Conservation (phyloP, 2,888 invertebrate species). For the Hirtodrosophila histrioides region DNA sequence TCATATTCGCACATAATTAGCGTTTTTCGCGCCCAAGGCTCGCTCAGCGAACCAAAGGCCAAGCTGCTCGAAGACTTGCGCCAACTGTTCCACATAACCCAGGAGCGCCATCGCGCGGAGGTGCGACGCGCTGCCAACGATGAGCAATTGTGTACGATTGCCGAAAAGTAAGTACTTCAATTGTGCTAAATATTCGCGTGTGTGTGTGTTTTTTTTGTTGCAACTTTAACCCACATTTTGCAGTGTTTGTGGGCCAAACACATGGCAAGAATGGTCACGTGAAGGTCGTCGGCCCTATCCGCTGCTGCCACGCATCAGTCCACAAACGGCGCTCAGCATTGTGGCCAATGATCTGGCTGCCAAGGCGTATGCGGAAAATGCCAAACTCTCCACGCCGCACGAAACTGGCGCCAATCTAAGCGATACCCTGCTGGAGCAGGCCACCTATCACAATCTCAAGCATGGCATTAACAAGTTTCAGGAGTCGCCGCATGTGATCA, state of each 20-base stretch:
- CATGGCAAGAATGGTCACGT: constrained; percentile 91
- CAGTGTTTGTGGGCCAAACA: constrained; percentile 88
- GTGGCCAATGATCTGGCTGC: constrained; percentile 92
- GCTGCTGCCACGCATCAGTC: constrained; percentile 91
- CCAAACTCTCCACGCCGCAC: constrained; percentile 85
- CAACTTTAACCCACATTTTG: constrained; percentile 12
- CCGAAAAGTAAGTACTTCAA: constrained; percentile 90
- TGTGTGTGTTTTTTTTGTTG: constrained; percentile 18
- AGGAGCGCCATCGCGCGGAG: constrained; percentile 96
- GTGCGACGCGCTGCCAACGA: constrained; percentile 96
- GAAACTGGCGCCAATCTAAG: constrained; percentile 82
- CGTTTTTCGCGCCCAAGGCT: constrained; percentile 96
- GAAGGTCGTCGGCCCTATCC: constrained; percentile 94
- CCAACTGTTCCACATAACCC: constrained; percentile 92
- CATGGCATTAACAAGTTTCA: constrained; percentile 44
- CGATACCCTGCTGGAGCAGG: constrained; percentile 68
- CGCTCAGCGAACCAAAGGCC: constrained; percentile 92
- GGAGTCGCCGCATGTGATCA: constrained; percentile 70
- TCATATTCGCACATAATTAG: constrained; percentile 95
- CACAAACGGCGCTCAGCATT: constrained; percentile 93
- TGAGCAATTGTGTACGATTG: constrained; percentile 94
- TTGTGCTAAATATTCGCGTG: constrained; percentile 22
- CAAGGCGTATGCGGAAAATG: constrained; percentile 87
- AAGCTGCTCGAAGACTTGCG: constrained; percentile 93
- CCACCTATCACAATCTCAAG: constrained; percentile 46